Evolutionary conservation across 1,140 invertebrate species (phyloP).

Genomic region (Maconellicoccus hirsutus): DNA sequence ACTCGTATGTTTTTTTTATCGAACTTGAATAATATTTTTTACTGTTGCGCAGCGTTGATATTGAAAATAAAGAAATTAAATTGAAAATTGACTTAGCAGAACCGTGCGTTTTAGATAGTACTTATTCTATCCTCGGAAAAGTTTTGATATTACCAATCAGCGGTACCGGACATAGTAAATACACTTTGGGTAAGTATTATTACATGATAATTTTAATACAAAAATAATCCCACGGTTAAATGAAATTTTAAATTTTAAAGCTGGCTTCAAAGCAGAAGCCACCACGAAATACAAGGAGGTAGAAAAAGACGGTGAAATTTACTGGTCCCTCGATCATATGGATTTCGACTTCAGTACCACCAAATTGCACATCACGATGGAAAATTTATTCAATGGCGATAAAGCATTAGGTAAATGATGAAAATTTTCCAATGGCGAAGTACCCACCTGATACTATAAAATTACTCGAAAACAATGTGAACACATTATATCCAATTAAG

Average conservation of each 20-base stretch:
- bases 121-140: slow-evolving; percentile 31
- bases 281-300: slow-evolving; percentile 24
- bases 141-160: slow-evolving; percentile 31
- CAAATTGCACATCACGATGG: slow-evolving; percentile 28
- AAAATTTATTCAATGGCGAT: slow-evolving; percentile 32
- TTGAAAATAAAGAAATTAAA: slow-evolving; percentile 26
- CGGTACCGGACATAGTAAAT: slow-evolving; percentile 30
- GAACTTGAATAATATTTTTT: background rate
- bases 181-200: slow-evolving; percentile 29
- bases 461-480: too few relatives aligned
- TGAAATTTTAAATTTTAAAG: too few relatives aligned
- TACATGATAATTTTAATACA: too few relatives aligned
- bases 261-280: slow-evolving; percentile 28
- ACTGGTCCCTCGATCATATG: slow-evolving; percentile 27
- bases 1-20: background rate
- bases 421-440: background rate
- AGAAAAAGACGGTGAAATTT: slow-evolving; percentile 25
- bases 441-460: too few relatives aligned
- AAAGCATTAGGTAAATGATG: slow-evolving; percentile 30
- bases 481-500: too few relatives aligned
- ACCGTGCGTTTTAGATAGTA: slow-evolving; percentile 27
- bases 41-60: slow-evolving; percentile 24
- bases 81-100: slow-evolving; percentile 19
- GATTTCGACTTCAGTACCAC: slow-evolving; percentile 27
- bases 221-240: too few relatives aligned